phyloP scores from a whole-genome alignment of 2,113 vertebrate genomes.

The Urocolius indicus region DNA sequence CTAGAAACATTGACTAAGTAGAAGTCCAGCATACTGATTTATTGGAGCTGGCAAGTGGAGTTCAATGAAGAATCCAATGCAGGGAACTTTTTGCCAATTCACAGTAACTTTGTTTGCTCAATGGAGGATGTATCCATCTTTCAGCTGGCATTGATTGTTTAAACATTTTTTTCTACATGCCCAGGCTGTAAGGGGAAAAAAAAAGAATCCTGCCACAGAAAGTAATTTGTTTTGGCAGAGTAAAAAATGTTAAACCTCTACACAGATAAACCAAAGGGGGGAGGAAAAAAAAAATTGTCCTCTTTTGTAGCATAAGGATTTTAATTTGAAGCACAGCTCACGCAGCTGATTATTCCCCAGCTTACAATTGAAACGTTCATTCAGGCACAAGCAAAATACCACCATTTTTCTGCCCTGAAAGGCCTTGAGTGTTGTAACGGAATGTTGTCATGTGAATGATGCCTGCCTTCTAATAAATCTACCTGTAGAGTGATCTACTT shows the following conservation, averaged over 20 bases:
- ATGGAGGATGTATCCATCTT: constrained; percentile 36
- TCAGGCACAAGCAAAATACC: not conserved
- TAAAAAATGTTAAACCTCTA: constrained; percentile 5
- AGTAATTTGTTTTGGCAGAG: constrained; percentile 20
- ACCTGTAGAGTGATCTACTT: not conserved
- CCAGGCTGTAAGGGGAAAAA: not conserved
- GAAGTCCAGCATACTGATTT: constrained; percentile 45
- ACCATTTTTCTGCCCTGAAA: not conserved
- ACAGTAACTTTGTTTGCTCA: constrained; percentile 60
- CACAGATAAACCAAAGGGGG: not conserved
- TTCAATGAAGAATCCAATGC: constrained; percentile 30
- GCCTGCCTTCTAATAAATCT: not conserved
- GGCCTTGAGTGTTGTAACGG: not conserved
- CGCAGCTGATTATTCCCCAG: not conserved
- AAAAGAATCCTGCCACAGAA: not conserved
- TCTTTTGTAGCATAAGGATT: not conserved
- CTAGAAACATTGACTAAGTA: constrained; percentile 30
- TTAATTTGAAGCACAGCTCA: not conserved
- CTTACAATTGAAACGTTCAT: not conserved
- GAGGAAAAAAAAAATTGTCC: not conserved
- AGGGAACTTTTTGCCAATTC: constrained; percentile 58
- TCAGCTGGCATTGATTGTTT: constrained; percentile 29
- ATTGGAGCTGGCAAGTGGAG: constrained; percentile 37
- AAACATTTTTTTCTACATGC: not conserved
- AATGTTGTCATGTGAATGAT: not conserved